Conservation (phyloP, 2,113 vertebrate genomes). For the Cyanoderma ruficeps region DNA sequence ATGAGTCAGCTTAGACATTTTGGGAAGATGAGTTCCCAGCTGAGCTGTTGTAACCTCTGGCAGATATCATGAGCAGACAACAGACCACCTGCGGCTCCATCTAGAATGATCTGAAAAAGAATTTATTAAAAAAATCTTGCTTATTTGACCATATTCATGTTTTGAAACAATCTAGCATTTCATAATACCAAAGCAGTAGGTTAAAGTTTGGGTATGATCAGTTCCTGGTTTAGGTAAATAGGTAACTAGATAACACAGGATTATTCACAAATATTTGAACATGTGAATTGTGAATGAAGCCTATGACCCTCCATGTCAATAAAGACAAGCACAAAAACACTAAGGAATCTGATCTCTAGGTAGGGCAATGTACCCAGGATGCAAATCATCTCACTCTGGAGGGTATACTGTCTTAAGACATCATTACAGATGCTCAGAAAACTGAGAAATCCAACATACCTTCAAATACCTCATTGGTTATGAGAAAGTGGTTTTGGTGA, state of each 20-base stretch:
- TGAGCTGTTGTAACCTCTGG: not conserved
- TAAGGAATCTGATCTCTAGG: not conserved
- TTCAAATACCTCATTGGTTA: not conserved
- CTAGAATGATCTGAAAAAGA: slow-evolving; percentile 72
- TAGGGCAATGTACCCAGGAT: not conserved
- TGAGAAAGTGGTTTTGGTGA: not conserved
- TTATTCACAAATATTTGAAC: slow-evolving; percentile 62
- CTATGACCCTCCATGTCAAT: slow-evolving; percentile 8
- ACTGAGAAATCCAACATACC: not conserved
- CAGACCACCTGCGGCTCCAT: slow-evolving; percentile 56
- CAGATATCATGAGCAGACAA: slow-evolving; percentile 69
- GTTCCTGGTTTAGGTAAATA: slow-evolving; percentile 47
- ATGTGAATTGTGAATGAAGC: slow-evolving; percentile 45
- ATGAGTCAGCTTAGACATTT: not conserved
- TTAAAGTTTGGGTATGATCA: slow-evolving; percentile 50
- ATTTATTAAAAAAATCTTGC: not conserved
- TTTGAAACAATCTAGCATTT: slow-evolving; percentile 35
- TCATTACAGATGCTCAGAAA: not conserved
- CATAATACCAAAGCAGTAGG: slow-evolving; percentile 37
- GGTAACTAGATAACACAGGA: slow-evolving; percentile 44
- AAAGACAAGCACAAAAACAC: not conserved
- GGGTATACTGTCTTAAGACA: not conserved
- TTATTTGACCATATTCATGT: slow-evolving; percentile 29
- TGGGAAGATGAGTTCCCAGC: not conserved
- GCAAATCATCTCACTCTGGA: not conserved